A percentile compares a stretch with the other conserved stretches of the same genome.
phyloP scores from a whole-genome alignment of 2,888 invertebrate genomes.

The Acholoe squamosa region DNA sequence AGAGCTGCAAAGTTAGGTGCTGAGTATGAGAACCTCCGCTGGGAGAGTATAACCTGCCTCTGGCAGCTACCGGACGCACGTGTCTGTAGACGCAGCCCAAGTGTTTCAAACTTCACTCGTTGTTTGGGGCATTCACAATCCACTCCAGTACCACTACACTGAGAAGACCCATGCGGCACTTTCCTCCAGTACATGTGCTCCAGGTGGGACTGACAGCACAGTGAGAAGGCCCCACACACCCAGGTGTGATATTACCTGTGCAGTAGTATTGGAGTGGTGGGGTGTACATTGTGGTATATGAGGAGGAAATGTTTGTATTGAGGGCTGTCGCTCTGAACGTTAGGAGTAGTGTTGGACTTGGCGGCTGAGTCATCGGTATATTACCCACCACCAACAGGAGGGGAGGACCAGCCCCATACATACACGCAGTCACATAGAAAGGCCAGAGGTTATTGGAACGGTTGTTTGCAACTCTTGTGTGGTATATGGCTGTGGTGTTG shows the following conservation, averaged over 20 bases:
- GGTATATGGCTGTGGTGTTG: too few relatives aligned
- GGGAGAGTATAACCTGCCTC: neutral
- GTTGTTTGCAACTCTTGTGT: neutral
- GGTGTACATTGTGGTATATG: neutral
- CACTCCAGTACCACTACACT: neutral
- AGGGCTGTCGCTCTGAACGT: neutral
- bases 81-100: neutral
- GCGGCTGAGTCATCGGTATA: constrained; percentile 15
- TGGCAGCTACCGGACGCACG: constrained; percentile 34
- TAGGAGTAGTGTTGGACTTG: neutral
- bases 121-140: neutral
- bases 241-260: neutral
- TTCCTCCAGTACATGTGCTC: neutral
- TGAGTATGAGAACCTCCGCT: neutral
- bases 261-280: neutral
- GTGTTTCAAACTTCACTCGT: constrained; percentile 10
- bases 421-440: neutral
- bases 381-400: neutral
- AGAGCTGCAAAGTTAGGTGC: neutral
- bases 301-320: neutral
- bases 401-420: neutral
- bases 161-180: neutral
- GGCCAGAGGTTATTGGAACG: constrained; percentile 38
- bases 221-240: neutral
- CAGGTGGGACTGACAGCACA: neutral